phyloP scores from a whole-genome alignment of 2,113 vertebrate species.

The Ammodytes marinus region DNA sequence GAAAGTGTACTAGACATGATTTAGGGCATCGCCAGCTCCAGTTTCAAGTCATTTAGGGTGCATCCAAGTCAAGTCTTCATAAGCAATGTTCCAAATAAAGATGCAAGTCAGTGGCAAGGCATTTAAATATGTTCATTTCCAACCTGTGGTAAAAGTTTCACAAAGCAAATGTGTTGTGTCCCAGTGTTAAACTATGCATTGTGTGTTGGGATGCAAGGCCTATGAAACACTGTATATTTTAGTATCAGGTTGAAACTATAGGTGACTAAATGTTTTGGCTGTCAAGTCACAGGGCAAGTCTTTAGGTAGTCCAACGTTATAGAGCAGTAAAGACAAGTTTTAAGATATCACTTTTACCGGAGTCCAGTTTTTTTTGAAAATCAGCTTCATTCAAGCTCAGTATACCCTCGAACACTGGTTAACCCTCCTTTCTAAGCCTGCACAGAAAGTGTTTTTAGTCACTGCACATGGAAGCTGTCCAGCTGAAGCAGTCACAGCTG shows the following conservation, averaged over 20 bases:
- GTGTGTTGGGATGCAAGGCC: background rate
- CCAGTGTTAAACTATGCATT: background rate
- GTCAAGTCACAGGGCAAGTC: background rate
- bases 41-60: conserved; percentile 5
- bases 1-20: background rate
- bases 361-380: background rate
- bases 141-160: background rate
- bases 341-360: background rate
- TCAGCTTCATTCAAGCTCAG: background rate
- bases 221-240: background rate
- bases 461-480: conserved; percentile 69
- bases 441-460: conserved; percentile 55
- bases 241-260: background rate
- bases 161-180: background rate
- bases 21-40: background rate
- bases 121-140: background rate
- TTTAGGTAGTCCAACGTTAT: background rate
- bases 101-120: background rate
- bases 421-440: conserved; percentile 22
- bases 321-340: background rate
- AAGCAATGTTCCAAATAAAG: background rate
- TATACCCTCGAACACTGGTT: conserved; percentile 16
- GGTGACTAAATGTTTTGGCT: background rate
- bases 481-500: conserved; percentile 61
- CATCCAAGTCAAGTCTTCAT: background rate